These are phyloP conservation scores for Paguma larvata DNA, from an alignment of 2,797 vertebrate species.

Conservation along the genomic window DNA sequence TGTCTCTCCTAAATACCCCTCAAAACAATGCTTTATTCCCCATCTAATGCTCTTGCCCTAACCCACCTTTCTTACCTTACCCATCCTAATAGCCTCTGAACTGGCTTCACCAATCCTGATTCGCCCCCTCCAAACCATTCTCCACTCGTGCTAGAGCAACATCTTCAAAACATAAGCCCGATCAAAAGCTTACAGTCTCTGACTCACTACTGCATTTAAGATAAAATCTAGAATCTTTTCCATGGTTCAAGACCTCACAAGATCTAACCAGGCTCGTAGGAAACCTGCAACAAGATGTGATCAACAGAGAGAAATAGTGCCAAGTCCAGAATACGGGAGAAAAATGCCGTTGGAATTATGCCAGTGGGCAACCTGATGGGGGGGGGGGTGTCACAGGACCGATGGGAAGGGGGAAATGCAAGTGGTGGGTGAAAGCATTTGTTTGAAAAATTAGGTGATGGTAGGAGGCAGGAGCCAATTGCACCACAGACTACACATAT, in stretches of 20 bases:
- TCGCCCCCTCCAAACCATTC: not conserved
- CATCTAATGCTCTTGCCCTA: not conserved
- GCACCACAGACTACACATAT: not conserved
- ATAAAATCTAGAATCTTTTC: constrained; percentile 23
- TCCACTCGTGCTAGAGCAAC: not conserved
- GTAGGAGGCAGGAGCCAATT: not conserved
- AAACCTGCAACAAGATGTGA: not conserved
- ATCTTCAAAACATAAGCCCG: not conserved
- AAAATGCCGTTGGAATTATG: not conserved
- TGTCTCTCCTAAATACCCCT: not conserved
- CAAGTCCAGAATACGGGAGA: not conserved
- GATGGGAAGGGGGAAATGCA: not conserved
- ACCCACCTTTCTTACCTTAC: not conserved
- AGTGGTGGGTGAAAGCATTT: not conserved
- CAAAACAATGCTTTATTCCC: not conserved
- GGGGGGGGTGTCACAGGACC: not conserved
- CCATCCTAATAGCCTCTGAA: not conserved
- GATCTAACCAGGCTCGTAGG: not conserved
- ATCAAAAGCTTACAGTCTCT: not conserved
- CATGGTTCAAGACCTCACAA: not conserved
- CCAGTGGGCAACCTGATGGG: not conserved
- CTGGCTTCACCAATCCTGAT: not conserved
- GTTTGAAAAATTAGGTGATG: not conserved
- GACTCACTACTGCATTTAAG: not conserved
- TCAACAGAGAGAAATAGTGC: not conserved